phyloP scores from a whole-genome alignment of 2,888 invertebrate species.

The Synergus umbraculus region DNA sequence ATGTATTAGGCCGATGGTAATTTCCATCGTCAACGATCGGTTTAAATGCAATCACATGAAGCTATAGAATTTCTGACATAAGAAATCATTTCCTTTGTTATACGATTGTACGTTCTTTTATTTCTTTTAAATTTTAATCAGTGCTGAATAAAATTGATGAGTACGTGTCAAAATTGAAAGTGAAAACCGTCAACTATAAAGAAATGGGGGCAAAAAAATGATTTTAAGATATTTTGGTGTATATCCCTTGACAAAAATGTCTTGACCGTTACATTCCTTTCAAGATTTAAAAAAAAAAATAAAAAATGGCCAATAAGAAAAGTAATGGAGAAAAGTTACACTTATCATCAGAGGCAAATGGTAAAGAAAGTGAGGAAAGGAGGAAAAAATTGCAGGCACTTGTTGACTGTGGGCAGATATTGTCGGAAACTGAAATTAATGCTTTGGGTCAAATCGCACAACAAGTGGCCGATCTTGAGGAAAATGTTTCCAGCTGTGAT shows the following conservation, averaged over 20 bases:
- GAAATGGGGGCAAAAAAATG: neutral
- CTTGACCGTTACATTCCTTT: neutral
- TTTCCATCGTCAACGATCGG: no score
- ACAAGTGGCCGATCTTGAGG: constrained; percentile 56
- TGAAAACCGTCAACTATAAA: neutral
- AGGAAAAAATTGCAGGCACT: constrained; percentile 57
- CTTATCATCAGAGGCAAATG: neutral
- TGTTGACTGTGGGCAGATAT: constrained; percentile 61
- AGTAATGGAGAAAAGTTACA: constrained; percentile 4
- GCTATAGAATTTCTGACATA: neutral
- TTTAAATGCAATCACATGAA: neutral
- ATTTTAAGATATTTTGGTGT: no score
- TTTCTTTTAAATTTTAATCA: neutral
- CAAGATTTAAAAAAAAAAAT: neutral
- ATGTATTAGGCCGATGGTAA: no score
- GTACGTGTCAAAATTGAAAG: neutral
- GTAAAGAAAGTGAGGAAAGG: neutral
- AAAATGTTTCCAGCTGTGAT: constrained; percentile 62
- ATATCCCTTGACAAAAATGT: no score
- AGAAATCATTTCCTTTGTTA: neutral
- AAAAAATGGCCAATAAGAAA: neutral
- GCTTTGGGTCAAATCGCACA: constrained; percentile 57
- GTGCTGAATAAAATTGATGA: neutral
- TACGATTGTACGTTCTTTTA: neutral
- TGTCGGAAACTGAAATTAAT: constrained; percentile 60